Conservation (phyloP, 2,888 invertebrate genomes). For the Mesochorus sp. region DNA sequence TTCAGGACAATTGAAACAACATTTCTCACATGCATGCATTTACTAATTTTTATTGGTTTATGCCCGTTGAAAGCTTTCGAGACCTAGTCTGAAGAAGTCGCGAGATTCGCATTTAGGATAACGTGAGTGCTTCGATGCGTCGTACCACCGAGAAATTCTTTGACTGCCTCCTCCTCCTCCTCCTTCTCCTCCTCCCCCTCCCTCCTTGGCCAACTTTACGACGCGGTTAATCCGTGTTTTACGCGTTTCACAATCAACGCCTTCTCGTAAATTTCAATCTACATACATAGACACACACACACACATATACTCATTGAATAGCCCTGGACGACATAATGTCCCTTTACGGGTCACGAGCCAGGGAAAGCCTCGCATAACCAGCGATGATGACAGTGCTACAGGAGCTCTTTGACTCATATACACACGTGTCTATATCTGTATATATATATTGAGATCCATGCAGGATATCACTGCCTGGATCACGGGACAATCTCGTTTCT, state of each 20-base stretch:
- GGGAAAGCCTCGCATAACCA: not conserved
- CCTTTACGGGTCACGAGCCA: conserved; percentile 5
- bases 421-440: not conserved
- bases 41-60: no score
- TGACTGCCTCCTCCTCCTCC: not conserved
- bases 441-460: conserved; percentile 3
- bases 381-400: not conserved
- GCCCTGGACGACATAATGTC: conserved; percentile 38
- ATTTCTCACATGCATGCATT: no score
- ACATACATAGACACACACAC: not conserved
- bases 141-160: conserved; percentile 12
- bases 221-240: conserved; percentile 67
- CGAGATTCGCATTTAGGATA: not conserved
- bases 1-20: no score
- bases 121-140: not conserved
- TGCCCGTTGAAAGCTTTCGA: no score
- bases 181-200: conserved; percentile 1
- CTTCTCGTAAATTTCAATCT: conserved; percentile 61
- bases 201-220: conserved; percentile 67
- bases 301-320: conserved; percentile 48
- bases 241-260: conserved; percentile 67
- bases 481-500: conserved; percentile 41
- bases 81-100: no score
- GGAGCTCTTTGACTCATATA: not conserved
- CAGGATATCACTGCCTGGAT: conserved; percentile 35